Conservation (phyloP, 2,797 vertebrate genomes). For the Parambassis ranga region DNA sequence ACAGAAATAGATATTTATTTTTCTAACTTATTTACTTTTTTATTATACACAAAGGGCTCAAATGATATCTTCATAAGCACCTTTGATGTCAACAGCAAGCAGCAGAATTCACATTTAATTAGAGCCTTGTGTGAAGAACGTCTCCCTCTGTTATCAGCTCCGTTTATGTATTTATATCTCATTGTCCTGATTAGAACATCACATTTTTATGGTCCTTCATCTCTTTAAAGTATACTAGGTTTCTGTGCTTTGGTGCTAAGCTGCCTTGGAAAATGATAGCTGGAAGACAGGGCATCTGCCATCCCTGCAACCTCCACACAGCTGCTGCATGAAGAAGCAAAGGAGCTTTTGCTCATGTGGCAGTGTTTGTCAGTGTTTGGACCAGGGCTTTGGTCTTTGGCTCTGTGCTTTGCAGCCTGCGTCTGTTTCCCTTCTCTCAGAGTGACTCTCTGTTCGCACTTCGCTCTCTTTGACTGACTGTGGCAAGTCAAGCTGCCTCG, state of each 20-base stretch:
- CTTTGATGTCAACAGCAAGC: conserved; percentile 50
- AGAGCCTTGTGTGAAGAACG: conserved; percentile 19
- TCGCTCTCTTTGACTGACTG: conserved; percentile 18
- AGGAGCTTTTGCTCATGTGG: conserved; percentile 48
- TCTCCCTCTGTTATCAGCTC: conserved; percentile 44
- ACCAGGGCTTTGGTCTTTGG: conserved; percentile 40
- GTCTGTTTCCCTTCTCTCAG: conserved; percentile 6
- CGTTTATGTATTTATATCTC: conserved; percentile 61
- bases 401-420: conserved; percentile 25
- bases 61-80: conserved; percentile 47
- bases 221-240: conserved; percentile 4
- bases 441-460: conserved; percentile 17
- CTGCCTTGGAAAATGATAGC: conserved; percentile 1
- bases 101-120: conserved; percentile 59
- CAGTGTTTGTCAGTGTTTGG: conserved; percentile 41
- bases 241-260: conserved; percentile 1
- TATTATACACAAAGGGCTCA: conserved; percentile 49
- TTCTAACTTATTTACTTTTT: conserved; percentile 33
- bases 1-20: conserved; percentile 57
- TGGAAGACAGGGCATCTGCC: conserved; percentile 31
- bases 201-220: conserved; percentile 34
- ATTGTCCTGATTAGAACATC: conserved; percentile 56
- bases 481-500: conserved; percentile 10
- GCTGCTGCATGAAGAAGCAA: conserved; percentile 38
- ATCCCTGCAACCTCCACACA: conserved; percentile 11